Percentiles rank a stretch among this genome's conserved stretches.
phyloP scores from a whole-genome alignment of 92 coral and sea anemone species.

The Desmophyllum pertusum region DNA sequence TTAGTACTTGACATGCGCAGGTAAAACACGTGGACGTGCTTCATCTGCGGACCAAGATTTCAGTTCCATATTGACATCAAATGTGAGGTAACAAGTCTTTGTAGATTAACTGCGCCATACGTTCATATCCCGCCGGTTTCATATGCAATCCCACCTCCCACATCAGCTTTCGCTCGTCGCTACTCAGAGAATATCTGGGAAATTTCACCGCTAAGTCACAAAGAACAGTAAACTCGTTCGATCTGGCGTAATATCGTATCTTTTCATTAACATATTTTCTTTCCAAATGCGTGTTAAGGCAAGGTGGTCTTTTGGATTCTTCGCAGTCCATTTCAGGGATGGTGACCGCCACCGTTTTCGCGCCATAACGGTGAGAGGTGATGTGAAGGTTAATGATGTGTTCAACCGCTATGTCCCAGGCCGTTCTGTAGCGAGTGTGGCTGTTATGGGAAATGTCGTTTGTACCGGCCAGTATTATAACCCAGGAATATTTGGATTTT shows the following conservation, averaged over 20 bases:
- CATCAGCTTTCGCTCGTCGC: conserved; percentile 63
- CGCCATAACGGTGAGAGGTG: conserved; percentile 84
- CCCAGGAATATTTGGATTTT: conserved; percentile 73
- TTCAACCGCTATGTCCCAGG: conserved; percentile 84
- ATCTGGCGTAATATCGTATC: conserved; percentile 76
- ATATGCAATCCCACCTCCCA: conserved; percentile 93
- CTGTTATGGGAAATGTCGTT: conserved; percentile 83
- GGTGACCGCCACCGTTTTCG: conserved; percentile 79
- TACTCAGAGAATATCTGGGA: conserved; percentile 69
- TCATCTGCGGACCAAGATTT: too few species aligned
- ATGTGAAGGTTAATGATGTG: conserved; percentile 83
- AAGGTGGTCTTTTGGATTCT: conserved; percentile 57
- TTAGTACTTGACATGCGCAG: too few species aligned
- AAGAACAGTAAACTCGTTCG: conserved; percentile 72
- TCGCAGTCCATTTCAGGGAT: conserved; percentile 90
- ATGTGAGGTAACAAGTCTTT: conserved; percentile 61
- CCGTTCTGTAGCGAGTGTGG: conserved; percentile 52
- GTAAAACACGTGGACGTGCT: too few species aligned
- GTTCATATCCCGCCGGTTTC: conserved; percentile 88
- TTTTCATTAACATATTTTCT: conserved; percentile 74
- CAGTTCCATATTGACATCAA: neutral
- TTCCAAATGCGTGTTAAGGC: conserved; percentile 62
- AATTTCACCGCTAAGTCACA: conserved; percentile 81
- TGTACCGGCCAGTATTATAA: conserved; percentile 87
- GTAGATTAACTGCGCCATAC: conserved; percentile 86